phyloP scores from a whole-genome alignment of 2,888 invertebrate genomes.

The Malthinus seriepunctatus region DNA sequence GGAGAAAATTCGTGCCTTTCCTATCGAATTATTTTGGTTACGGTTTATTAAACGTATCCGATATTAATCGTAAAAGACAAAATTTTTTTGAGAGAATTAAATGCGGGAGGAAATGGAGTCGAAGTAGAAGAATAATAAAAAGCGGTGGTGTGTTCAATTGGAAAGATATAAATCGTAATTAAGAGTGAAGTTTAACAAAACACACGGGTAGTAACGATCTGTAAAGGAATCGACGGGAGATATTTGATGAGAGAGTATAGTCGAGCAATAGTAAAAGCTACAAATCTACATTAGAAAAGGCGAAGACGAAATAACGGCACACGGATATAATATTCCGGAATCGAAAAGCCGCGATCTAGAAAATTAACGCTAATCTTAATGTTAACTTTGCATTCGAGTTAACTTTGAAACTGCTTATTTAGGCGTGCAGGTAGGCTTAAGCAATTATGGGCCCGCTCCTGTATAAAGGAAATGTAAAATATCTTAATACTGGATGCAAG shows the following conservation, averaged over 20 bases:
- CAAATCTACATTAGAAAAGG: conserved; percentile 38
- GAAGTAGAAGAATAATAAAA: neutral
- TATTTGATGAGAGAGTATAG: conserved; percentile 23
- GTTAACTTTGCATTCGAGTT: conserved; percentile 24
- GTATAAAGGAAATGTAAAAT: conserved; percentile 16
- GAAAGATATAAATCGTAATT: conserved; percentile 41
- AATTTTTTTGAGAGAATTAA: too few species aligned
- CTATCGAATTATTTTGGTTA: neutral
- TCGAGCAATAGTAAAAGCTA: conserved; percentile 14
- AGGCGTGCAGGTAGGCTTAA: conserved; percentile 21
- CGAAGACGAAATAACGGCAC: conserved; percentile 6
- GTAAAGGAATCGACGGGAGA: conserved; percentile 25
- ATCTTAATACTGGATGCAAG: conserved; percentile 9
- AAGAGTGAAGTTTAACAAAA: conserved; percentile 34
- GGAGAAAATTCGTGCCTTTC: neutral
- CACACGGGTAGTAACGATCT: conserved; percentile 28
- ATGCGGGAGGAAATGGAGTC: too few species aligned
- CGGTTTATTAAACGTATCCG: too few species aligned
- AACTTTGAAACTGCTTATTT: conserved; percentile 27
- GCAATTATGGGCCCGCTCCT: conserved; percentile 13
- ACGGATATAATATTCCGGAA: conserved; percentile 3
- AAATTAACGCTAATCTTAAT: conserved; percentile 23
- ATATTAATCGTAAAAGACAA: too few species aligned
- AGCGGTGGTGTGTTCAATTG: conserved; percentile 32
- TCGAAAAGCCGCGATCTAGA: conserved; percentile 17